Evolutionary conservation across 1,140 invertebrate species (phyloP).

Genomic region (Sycophila sp.): DNA sequence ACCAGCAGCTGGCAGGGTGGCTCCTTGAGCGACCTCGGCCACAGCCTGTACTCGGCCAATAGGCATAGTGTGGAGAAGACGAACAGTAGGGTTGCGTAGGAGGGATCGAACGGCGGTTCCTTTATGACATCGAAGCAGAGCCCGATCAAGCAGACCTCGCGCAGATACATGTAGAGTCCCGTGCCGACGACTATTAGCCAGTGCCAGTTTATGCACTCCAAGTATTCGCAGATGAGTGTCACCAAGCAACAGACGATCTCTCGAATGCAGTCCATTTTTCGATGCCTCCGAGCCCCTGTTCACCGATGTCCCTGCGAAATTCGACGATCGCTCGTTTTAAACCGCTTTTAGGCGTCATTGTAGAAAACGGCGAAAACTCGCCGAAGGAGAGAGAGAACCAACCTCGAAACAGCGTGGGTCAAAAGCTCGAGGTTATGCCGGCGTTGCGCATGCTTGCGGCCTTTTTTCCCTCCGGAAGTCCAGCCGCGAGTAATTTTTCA

Average conservation of each 20-base stretch:
- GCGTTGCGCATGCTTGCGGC: neutral
- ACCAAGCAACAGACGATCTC: too few relatives aligned
- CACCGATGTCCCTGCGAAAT: too few relatives aligned
- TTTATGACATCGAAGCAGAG: conserved; percentile 54
- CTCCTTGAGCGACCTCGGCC: conserved; percentile 62
- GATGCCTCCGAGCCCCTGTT: too few relatives aligned
- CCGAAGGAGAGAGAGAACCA: neutral
- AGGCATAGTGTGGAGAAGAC: conserved; percentile 59
- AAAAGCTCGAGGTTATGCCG: neutral
- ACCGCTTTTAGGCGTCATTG: too few relatives aligned
- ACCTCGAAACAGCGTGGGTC: conserved; percentile 23
- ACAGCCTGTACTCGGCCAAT: conserved; percentile 60
- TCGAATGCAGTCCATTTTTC: conserved; percentile 53
- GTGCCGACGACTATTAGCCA: conserved; percentile 58
- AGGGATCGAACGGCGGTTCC: conserved; percentile 50
- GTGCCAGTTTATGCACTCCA: conserved; percentile 57
- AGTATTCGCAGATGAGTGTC: too few relatives aligned
- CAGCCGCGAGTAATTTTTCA: neutral
- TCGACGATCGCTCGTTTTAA: too few relatives aligned
- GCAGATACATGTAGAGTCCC: conserved; percentile 59
- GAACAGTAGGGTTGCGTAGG: conserved; percentile 58
- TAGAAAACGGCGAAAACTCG: too few relatives aligned
- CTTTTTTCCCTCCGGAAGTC: neutral
- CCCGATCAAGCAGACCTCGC: conserved; percentile 62
- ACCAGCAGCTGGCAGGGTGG: conserved; percentile 60